These are phyloP conservation scores for Pseudorasbora parva DNA, from an alignment of 2,113 vertebrate species.

Conservation along the genomic window DNA sequence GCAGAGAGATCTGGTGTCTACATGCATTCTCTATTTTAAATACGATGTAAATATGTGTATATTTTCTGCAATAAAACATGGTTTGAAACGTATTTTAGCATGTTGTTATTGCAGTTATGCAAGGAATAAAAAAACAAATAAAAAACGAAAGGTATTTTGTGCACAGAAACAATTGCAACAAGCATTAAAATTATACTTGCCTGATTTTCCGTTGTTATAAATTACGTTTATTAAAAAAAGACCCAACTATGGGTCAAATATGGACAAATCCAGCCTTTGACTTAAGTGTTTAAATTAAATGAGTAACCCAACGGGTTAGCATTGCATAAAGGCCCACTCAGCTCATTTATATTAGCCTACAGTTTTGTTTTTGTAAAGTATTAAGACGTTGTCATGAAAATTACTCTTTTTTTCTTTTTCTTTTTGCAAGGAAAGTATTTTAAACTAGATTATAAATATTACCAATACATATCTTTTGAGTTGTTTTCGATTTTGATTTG, in stretches of 20 bases:
- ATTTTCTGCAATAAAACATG: slow-evolving; percentile 94
- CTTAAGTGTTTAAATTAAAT: too few species aligned
- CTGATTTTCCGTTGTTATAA: background rate
- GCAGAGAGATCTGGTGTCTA: slow-evolving; percentile 91
- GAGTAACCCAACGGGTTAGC: too few species aligned
- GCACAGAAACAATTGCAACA: background rate
- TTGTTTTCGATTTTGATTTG: background rate
- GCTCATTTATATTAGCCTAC: background rate
- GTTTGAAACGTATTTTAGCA: slow-evolving; percentile 56
- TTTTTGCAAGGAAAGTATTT: background rate
- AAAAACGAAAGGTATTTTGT: background rate
- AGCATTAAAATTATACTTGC: background rate
- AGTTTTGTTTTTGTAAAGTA: background rate
- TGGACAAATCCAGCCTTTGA: too few species aligned
- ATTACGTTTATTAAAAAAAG: too few species aligned
- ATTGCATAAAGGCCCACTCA: background rate
- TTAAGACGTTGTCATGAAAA: background rate
- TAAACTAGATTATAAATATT: background rate
- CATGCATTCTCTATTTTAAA: slow-evolving; percentile 88
- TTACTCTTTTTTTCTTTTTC: too few species aligned
- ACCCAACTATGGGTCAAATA: too few species aligned
- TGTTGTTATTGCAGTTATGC: slow-evolving; percentile 36
- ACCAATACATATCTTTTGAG: background rate
- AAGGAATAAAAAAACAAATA: background rate
- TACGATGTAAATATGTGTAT: slow-evolving; percentile 97